Percentiles rank a stretch among this genome's conserved stretches.
phyloP scores from a whole-genome alignment of 2,797 vertebrate genomes.

The Philypnodon macrostomus region DNA sequence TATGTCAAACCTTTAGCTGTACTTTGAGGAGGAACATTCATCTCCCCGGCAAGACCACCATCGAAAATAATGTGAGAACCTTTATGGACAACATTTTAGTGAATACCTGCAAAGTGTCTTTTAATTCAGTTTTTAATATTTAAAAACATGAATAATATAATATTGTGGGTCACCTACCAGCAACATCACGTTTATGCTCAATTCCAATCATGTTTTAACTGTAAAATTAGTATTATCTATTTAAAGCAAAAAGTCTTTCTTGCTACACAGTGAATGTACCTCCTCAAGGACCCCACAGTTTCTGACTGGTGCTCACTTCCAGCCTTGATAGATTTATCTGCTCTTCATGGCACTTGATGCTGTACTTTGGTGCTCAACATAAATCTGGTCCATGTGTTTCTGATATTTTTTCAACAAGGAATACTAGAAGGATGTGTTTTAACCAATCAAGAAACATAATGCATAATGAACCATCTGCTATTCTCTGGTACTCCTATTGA shows the following conservation, averaged over 20 bases:
- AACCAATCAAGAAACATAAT: constrained; percentile 12
- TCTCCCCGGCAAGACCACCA: constrained; percentile 35
- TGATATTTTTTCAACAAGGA: constrained; percentile 12
- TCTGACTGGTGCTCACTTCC: constrained; percentile 76
- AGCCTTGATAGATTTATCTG: constrained; percentile 51
- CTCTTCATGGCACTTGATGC: constrained; percentile 63
- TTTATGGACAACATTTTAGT: neutral
- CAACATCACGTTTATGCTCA: constrained; percentile 3
- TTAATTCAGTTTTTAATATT: neutral
- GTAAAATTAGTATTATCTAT: neutral
- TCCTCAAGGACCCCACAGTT: constrained; percentile 51
- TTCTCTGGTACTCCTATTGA: constrained; percentile 15
- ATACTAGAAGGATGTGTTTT: constrained; percentile 16
- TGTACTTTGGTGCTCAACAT: constrained; percentile 69
- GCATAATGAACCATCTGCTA: constrained; percentile 7
- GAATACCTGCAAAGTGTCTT: neutral
- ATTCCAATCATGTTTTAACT: constrained; percentile 8
- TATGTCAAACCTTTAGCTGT: constrained; percentile 58
- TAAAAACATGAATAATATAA: neutral
- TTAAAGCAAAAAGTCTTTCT: constrained; percentile 14
- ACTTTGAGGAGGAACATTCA: constrained; percentile 58
- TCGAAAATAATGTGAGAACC: constrained; percentile 9
- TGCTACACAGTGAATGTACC: constrained; percentile 40
- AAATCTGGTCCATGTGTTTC: constrained; percentile 41
- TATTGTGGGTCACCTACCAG: constrained; percentile 5